Evolutionary conservation across 2,797 vertebrate genomes (phyloP).

Genomic region (Muraenolepis orangiensis): DNA sequence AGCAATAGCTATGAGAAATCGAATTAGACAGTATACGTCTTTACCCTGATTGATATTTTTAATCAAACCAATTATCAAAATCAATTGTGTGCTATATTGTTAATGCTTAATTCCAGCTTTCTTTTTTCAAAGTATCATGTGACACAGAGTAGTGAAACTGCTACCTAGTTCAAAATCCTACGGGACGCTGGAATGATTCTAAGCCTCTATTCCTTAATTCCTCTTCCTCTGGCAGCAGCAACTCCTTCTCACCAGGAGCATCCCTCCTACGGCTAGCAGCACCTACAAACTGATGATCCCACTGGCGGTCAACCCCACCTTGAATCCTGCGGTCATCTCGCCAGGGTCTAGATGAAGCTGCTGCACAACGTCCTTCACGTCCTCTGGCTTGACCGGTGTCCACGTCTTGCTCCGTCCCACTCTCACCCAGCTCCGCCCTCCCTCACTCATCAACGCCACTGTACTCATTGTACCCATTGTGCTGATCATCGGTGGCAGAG

Average conservation of each 20-base stretch:
- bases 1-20: neutral
- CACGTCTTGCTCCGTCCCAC: conserved; percentile 73
- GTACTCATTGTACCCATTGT: conserved; percentile 73
- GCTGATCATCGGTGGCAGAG: conserved; percentile 67
- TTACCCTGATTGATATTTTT: too few species aligned
- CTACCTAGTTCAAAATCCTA: neutral
- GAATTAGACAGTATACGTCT: neutral
- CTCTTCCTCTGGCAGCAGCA: conserved; percentile 13
- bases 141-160: too few species aligned
- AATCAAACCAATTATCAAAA: too few species aligned
- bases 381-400: conserved; percentile 69
- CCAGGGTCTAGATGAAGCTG: conserved; percentile 5
- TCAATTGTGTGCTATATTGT: too few species aligned
- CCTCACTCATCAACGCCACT: conserved; percentile 76
- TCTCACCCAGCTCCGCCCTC: conserved; percentile 77
- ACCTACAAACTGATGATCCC: conserved; percentile 57
- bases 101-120: neutral
- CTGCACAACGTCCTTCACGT: conserved; percentile 42
- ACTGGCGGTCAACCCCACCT: conserved; percentile 57
- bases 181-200: conserved; percentile 1
- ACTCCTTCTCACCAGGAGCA: conserved; percentile 53
- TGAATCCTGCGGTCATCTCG: conserved; percentile 54
- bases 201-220: conserved; percentile 11
- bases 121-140: neutral
- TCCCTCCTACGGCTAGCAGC: conserved; percentile 42